Evolutionary conservation across 1,140 invertebrate species (phyloP).

Genomic region (Aphelinus atriplicis): DNA sequence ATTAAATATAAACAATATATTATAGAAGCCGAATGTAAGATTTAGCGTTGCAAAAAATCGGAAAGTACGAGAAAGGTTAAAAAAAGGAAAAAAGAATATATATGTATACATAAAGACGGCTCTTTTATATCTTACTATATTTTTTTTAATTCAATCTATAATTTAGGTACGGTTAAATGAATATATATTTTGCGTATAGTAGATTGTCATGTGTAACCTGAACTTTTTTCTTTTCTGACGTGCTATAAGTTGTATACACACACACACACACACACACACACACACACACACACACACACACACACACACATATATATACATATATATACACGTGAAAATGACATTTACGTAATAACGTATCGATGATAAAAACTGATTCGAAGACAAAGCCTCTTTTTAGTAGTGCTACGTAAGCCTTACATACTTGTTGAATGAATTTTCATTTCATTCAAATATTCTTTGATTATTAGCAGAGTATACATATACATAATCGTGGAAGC

Average conservation of each 20-base stretch:
- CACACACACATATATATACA: background rate
- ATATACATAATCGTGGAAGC: background rate
- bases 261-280: background rate
- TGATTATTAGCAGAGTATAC: background rate
- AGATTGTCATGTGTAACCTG: too few relatives aligned
- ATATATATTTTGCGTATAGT: too few relatives aligned
- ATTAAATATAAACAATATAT: background rate
- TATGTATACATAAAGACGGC: conserved; percentile 3
- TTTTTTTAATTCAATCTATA: background rate
- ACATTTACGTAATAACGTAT: background rate
- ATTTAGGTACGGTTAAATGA: too few relatives aligned
- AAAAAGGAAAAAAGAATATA: conserved; percentile 5
- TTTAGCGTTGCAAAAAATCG: background rate
- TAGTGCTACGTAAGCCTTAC: background rate
- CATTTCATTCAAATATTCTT: conserved; percentile 4
- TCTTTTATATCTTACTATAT: conserved; percentile 8
- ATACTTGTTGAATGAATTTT: background rate
- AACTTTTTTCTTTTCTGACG: too few relatives aligned
- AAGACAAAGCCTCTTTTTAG: conserved; percentile 22
- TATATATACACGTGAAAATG: conserved; percentile 6
- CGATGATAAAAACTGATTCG: conserved; percentile 19
- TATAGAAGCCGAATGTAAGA: background rate
- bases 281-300: background rate
- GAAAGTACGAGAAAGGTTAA: background rate
- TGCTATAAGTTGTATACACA: too few relatives aligned